Conservation (phyloP, 2,888 invertebrate genomes). For the Lutraria lutraria region DNA sequence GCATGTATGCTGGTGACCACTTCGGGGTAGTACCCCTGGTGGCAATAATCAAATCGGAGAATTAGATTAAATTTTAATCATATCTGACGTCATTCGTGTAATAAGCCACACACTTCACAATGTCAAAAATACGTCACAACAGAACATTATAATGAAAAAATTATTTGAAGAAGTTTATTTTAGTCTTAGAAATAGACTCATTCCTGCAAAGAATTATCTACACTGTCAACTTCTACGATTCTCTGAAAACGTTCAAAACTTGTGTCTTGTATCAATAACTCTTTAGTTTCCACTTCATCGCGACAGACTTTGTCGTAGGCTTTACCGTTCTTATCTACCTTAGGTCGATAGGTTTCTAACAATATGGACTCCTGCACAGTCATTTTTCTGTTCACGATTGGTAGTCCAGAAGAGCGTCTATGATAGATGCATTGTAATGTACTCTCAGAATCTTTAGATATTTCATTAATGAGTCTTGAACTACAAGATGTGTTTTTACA, state of each 20-base stretch:
- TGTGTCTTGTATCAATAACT: neutral
- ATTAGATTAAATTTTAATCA: no score
- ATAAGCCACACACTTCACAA: no score
- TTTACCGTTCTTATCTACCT: neutral
- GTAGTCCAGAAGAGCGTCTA: slow-evolving; percentile 74
- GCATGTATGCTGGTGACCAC: no score
- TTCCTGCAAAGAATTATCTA: slow-evolving; percentile 18
- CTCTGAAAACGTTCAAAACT: neutral
- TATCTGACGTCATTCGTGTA: no score
- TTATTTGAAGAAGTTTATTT: neutral
- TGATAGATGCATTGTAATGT: slow-evolving; percentile 31
- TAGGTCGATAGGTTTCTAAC: slow-evolving; percentile 59
- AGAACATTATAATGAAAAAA: no score
- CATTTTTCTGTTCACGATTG: slow-evolving; percentile 70
- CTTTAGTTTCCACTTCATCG: neutral
- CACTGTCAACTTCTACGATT: neutral
- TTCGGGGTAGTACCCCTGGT: no score
- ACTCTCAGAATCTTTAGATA: neutral
- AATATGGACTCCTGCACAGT: slow-evolving; percentile 69
- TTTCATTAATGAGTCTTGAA: neutral
- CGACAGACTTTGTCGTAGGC: neutral
- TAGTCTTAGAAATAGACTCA: neutral
- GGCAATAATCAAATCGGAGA: no score
- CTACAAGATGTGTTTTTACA: neutral
- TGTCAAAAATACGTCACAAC: no score